These are phyloP conservation scores for Sminthurinus aureus DNA, from an alignment of 2,888 invertebrate genomes.

Conservation along the genomic window DNA sequence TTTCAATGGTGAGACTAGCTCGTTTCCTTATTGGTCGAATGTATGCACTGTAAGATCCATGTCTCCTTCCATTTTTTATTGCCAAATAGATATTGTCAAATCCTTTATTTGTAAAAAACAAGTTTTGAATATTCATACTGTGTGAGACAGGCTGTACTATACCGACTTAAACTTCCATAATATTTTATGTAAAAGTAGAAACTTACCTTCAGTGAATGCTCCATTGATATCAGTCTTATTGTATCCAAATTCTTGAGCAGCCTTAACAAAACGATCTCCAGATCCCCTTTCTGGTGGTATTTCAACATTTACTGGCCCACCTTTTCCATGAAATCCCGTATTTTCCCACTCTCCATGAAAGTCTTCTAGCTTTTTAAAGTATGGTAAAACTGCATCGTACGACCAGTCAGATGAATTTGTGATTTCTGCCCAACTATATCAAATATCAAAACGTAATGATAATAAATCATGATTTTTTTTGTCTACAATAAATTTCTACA, in stretches of 20 bases:
- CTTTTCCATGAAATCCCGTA: conserved; percentile 40
- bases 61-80: conserved; percentile 48
- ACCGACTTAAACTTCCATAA: neutral
- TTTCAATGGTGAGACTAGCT: conserved; percentile 48
- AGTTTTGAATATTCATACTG: neutral
- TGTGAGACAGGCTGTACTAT: no score
- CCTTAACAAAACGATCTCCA: conserved; percentile 47
- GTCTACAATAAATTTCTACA: no score
- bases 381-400: conserved; percentile 46
- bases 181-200: neutral
- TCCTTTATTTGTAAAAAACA: conserved; percentile 32
- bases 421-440: conserved; percentile 47
- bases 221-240: conserved; percentile 52
- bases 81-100: conserved; percentile 46
- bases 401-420: conserved; percentile 50
- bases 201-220: conserved; percentile 44
- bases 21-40: conserved; percentile 43
- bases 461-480: no score
- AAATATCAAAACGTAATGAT: conserved; percentile 48
- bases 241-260: conserved; percentile 54
- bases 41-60: conserved; percentile 52
- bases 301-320: conserved; percentile 27
- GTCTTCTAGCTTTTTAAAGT: neutral
- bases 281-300: conserved; percentile 22
- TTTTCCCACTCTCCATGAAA: neutral